Conservation (phyloP, 2,888 invertebrate species). For the Thymelicus sylvestris region DNA sequence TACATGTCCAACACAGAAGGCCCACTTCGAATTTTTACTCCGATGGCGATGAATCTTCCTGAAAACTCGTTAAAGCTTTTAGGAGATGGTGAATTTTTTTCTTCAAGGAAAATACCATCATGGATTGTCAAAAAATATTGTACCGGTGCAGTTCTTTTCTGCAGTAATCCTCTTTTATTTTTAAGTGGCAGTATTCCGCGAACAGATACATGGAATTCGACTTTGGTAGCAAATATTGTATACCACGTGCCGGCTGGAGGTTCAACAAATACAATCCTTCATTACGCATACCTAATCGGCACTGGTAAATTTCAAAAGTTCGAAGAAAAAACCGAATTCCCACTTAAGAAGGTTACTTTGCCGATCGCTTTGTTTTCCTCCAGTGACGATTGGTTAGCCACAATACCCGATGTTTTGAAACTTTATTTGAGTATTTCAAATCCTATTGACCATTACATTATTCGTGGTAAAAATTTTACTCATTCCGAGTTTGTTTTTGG, state of each 20-base stretch:
- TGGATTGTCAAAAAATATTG: constrained; percentile 60
- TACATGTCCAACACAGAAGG: constrained; percentile 61
- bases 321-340: constrained; percentile 51
- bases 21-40: constrained; percentile 55
- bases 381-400: constrained; percentile 61
- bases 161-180: constrained; percentile 66
- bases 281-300: constrained; percentile 61
- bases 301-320: constrained; percentile 64
- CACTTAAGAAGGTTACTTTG: constrained; percentile 52
- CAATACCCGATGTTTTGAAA: constrained; percentile 57
- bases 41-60: constrained; percentile 50
- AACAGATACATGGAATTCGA: constrained; percentile 47
- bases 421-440: constrained; percentile 59
- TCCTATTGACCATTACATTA: constrained; percentile 63
- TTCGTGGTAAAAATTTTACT: constrained; percentile 56
- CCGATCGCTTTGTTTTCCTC: constrained; percentile 66
- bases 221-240: constrained; percentile 56
- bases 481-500: constrained; percentile 71
- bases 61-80: constrained; percentile 52
- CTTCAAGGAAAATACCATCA: constrained; percentile 57
- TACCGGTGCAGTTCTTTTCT: constrained; percentile 54
- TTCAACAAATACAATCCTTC: constrained; percentile 65
- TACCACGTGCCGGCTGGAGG: constrained; percentile 67
- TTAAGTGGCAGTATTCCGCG: constrained; percentile 56
- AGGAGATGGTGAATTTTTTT: constrained; percentile 60